Evolutionary conservation across 1,140 invertebrate species (phyloP), one percentile per base, ranked within the genome.

Genomic region (Lethrus apterus): DNA sequence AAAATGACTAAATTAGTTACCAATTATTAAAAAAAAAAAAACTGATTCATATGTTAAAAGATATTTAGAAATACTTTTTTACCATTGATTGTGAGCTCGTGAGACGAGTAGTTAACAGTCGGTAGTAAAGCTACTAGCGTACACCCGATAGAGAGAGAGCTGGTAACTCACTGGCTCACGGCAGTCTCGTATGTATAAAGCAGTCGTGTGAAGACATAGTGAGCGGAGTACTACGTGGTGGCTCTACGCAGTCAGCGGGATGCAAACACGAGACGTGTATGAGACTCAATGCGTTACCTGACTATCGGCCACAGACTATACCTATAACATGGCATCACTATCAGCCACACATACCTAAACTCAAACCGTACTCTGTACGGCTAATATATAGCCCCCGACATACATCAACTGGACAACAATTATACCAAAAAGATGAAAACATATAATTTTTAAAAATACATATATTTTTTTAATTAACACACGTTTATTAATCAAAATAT

Each of bases 291-390:
- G 46, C 48, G 50, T 64, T 64, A 64, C 60, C 63, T 65, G 56
- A 59, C 56, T 58, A 62, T 59, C 59, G 58, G 51, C 64, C 64
- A 63, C 58, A 65, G 56, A 59, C 57, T 65, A 62, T 62, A 66
- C 64, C 64, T 63, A 69, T 66, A 67, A 65, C 56, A 63, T 64
- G 60, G 59, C 59, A 62, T 54, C 50, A 62, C 52, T 54, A 55
- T 60, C 58, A 64, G 59, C 60, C 62, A 56, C 14, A 47, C 43
- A 43, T n/a, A n/a, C n/a, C n/a, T n/a, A n/a, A n/a, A n/a, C n/a
- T n/a, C n/a, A n/a, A n/a, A n/a, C n/a, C n/a, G n/a, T n/a, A n/a
- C n/a, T n/a, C n/a, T n/a, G n/a, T n/a, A n/a, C n/a, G n/a, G n/a
- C n/a, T n/a, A n/a, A n/a, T n/a, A n/a, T n/a, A n/a, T n/a, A n/a